A percentile compares a stretch with the other conserved stretches of the same genome.
Conservation (phyloP, 2,797 vertebrate genomes). For the Pipistrellus pygmaeus region DNA sequence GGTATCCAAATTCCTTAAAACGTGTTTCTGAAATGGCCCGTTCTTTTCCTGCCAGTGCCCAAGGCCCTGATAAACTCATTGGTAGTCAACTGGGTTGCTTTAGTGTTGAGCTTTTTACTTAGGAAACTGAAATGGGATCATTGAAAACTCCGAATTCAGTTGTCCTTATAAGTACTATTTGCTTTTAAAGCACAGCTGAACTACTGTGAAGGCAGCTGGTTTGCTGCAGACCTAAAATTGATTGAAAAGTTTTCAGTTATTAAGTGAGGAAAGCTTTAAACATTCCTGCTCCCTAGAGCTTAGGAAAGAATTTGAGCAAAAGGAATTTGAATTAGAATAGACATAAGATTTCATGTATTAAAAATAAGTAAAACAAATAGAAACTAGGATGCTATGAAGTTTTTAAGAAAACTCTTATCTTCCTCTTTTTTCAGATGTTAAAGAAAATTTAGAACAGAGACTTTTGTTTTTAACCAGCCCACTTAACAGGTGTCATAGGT, state of each 20-base stretch:
- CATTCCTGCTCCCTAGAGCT: conserved; percentile 10
- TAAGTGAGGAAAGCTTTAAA: conserved; percentile 46
- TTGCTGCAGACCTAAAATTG: conserved; percentile 44
- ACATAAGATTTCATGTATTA: conserved; percentile 45
- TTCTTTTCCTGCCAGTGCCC: conserved; percentile 57
- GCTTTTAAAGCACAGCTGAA: conserved; percentile 47
- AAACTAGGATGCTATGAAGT: not conserved
- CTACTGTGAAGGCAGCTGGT: conserved; percentile 25
- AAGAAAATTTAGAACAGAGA: not conserved
- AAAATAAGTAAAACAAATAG: not conserved
- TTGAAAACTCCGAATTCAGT: conserved; percentile 31
- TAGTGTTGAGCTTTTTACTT: conserved; percentile 4
- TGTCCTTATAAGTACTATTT: conserved; percentile 33
- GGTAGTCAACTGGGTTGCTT: conserved; percentile 14
- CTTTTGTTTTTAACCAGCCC: not conserved
- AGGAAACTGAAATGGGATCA: not conserved
- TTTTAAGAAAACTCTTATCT: not conserved
- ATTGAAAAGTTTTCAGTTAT: not conserved
- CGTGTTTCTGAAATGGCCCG: conserved; percentile 58
- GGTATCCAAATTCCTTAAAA: conserved; percentile 39
- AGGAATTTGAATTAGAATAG: conserved; percentile 42
- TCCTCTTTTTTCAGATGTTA: not conserved
- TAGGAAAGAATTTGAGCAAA: conserved; percentile 62
- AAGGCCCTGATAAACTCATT: conserved; percentile 23
- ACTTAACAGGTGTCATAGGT: not conserved